Base-by-base conservation (phyloP, 2,888 invertebrate species). In the Erpobdella octoculata region DNA sequence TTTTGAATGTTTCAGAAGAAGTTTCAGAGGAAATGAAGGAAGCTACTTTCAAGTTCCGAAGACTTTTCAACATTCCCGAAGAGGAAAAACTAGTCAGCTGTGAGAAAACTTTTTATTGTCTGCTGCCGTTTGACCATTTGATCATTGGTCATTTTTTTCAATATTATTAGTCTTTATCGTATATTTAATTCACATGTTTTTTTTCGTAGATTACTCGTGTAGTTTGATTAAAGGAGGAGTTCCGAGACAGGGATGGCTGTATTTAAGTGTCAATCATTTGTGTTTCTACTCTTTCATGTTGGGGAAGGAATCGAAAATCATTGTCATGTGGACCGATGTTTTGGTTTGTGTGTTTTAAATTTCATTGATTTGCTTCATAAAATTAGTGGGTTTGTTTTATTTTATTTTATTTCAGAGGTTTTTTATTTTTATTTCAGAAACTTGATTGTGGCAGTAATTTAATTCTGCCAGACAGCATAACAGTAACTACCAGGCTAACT, bases 1-100 rank as follows among this genome's bases (percentile, higher is more conserved):
- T n/a, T n/a, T n/a, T n/a, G n/a, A n/a, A n/a, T n/a, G n/a, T n/a
- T n/a, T n/a, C n/a, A 89, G 93, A 94, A 86, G 90, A 91, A 84
- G 92, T 92, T 79, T 89, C 91, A 53, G 87, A 89, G 76, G 78
- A 79, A 72, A 90, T 90, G 80, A 89, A 89, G 85, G 87, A 88
- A 78, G 88, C 90, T 48, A 88, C 89, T 31, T 88, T 89, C 78
- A 91, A 91, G 83, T 97, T 95, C 82, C 89, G 90, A 78, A 88
- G 91, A 81, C 86, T 91, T 77, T 97, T 98, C 84, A 89, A 89
- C 79, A 88, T 97, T 87, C 91, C 93, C 0, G 88, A 88, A 78
- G 93, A 95, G 80, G 97, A 98, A 81, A 95, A 92, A 83, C 86
- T 98, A 77, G 96, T 98, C 18, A 95, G 92, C 84, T 94, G 95